Base-by-base conservation (phyloP, 2,797 vertebrate species). In the Chaetophractus vellerosus region DNA sequence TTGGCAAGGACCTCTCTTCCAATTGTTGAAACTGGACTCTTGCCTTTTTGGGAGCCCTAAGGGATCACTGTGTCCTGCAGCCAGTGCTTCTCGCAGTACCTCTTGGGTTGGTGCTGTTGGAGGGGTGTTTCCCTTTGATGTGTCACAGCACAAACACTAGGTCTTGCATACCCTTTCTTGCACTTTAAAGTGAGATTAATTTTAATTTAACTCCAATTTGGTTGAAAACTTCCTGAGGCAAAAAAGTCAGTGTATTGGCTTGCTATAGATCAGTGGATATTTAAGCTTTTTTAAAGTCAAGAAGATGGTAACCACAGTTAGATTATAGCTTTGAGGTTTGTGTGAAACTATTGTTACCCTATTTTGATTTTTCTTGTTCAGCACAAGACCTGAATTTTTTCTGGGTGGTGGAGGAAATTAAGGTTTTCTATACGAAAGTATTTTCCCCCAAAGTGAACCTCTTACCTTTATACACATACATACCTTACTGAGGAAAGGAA, bases 151-250 rank as follows among this genome's bases (percentile, higher is more conserved):
- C 38, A 94, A 91, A 93, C 61, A 75, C 52, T 81, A 74, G 76
- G 76, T 81, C 24, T 63, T 79, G 2, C 52, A 38, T 15, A 41
- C 21, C 45, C 59, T 88, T 33, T 82, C 24, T 75, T 83, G 79
- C 38, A 94, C 91, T 96, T 96, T 91, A 90, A 85, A 63, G 24
- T 82, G 41, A 93, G 50, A 75, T 87, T 76, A 59, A 50, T 75
- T 52, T 87, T 76, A 59, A 50, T 75, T 52, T 69, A 90, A 76
- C 19, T 88, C 31, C 19, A 74, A 2, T 94, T 80, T 76, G 75
- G 48, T 87, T n/a, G 61, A 64, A 96, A 93, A 90, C 36, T 59
- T 82, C 36, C 28, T 85, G 50, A 55, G 50, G 68, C n/a, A 93
- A n/a, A 86, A 74, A 79, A 57, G 71, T n/a, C n/a, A n/a, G n/a